Base-by-base conservation (phyloP, 2,888 invertebrate species). In the Drosophila anomelani region DNA sequence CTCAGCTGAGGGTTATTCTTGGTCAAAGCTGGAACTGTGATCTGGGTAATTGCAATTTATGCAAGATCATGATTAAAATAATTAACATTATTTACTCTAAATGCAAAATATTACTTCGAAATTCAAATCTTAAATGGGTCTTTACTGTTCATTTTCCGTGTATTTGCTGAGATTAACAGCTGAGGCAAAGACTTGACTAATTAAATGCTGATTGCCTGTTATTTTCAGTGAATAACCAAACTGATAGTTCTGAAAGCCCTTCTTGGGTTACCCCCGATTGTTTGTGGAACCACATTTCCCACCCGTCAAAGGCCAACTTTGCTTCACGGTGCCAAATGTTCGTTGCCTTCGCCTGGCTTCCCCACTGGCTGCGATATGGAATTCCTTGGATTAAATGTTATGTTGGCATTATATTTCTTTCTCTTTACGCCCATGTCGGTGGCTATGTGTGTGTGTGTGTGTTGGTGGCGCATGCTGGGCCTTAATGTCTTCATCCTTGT, bases 341-440 rank as follows among this genome's bases (percentile, higher is more conserved):
- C 29, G 53, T 43, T 73, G 55, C 51, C 53, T 44, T 54, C 49
- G 53, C 36, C 61, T 55, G 69, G 58, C 73, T 57, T 70, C 63
- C 68, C 75, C 67, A 80, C 75, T 71, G 80, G 71, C 78, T 74
- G 74, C 77, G 78, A 78, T 79, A 84, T 85, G 81, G 86, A 81
- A 85, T 84, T 83, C 78, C 86, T 83, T 79, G 85, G 87, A 89
- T 89, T 89, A 89, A 88, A 88, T 81, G 84, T 85, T 87, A 88
- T 88, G 85, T 88, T 83, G 83, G 83, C 78, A 88, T 89, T 89
- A 89, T 88, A 88, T 88, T 89, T 89, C 85, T 78, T 85, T 85
- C 81, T 81, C 72, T 80, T 75, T 77, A 78, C 86, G 79, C 79
- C 86, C 85, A 80, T 67, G 77, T 77, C 77, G 69, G 72, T 55